phyloP scores from a whole-genome alignment of 1,140 invertebrate species.

The Anadara kagoshimensis region DNA sequence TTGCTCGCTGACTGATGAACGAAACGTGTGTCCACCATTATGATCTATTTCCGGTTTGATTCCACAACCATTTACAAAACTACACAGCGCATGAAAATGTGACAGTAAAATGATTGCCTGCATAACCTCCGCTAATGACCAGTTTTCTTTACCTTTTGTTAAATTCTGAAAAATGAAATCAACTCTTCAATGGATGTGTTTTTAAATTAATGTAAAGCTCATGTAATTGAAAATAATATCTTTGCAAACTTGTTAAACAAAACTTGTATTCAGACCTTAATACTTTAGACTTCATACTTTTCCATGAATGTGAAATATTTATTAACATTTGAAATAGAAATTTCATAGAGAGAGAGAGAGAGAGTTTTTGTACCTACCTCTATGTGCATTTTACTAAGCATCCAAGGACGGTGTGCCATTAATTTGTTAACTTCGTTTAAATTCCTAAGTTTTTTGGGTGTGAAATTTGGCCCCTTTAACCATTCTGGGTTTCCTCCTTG shows the following conservation, averaged over 20 bases:
- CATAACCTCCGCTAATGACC: constrained; percentile 89
- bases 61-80: constrained; percentile 90
- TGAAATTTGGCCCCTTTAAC: constrained; percentile 84
- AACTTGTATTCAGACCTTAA: no score
- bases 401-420: constrained; percentile 91
- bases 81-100: constrained; percentile 90
- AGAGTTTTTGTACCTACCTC: constrained; percentile 79
- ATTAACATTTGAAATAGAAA: no score
- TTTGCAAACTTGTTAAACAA: no score
- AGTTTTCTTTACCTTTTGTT: constrained; percentile 78
- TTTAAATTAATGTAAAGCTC: no score
- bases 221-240: no score
- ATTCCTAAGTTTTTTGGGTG: constrained; percentile 87
- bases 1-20: constrained; percentile 30
- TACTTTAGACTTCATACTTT: no score
- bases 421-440: constrained; percentile 93
- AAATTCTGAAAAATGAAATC: constrained; percentile 57
- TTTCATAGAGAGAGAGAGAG: no score
- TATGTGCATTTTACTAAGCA: constrained; percentile 87
- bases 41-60: constrained; percentile 81
- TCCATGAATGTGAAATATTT: no score
- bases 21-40: constrained; percentile 48
- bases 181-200: not conserved
- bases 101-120: constrained; percentile 89
- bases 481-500: constrained; percentile 86